Base-by-base conservation (phyloP, 2,888 invertebrate genomes). In the Lasioglossum zephyrum region DNA sequence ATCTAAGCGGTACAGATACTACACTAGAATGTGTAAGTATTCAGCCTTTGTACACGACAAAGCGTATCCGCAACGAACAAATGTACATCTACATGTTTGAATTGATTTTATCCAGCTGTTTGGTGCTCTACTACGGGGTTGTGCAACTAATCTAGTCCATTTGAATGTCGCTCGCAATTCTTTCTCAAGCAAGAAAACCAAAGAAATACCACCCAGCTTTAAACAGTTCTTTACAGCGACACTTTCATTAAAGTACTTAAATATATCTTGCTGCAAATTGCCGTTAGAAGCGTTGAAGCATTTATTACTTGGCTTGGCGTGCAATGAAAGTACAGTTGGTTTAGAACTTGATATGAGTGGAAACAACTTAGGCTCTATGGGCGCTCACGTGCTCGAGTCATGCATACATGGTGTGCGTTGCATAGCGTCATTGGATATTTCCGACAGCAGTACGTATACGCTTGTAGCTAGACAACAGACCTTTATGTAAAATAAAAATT, bases 201-300 rank as follows among this genome's bases (percentile, higher is more conserved):
- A 98, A 95, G 99, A 99, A 95, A 98, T 98, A 91, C 99, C 98
- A 90, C 98, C 98, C 74, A 98, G 99, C 82, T 99, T 99, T 96
- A 98, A 99, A 93, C 99, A 99, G 96, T 98, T 98, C 96, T 98
- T 99, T 95, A 98, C 98, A 85, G 98, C 98, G 90, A 98, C 98
- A 87, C 96, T 98, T 91, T 98, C 98, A 91, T 96, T 99, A 77
- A 97, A 98, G 92, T 97, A 97, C 95, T 96, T 99, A 86, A 98
- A 98, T 95, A 97, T 98, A 96, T 97, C 98, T 31, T 97, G 97
- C 93, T 98, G 98, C 95, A 98, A 98, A 96, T 96, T 99, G 95
- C 98, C 99, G 73, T 97, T 98, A 89, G 99, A 99, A 94, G 99
- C 98, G 72, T 96, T 99, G 88, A 99, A 99, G 97, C 98, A 98